A percentile compares a stretch with the other conserved stretches of the same genome.
phyloP scores from a whole-genome alignment of 2,888 invertebrate genomes.

The Leucophenga montana region DNA sequence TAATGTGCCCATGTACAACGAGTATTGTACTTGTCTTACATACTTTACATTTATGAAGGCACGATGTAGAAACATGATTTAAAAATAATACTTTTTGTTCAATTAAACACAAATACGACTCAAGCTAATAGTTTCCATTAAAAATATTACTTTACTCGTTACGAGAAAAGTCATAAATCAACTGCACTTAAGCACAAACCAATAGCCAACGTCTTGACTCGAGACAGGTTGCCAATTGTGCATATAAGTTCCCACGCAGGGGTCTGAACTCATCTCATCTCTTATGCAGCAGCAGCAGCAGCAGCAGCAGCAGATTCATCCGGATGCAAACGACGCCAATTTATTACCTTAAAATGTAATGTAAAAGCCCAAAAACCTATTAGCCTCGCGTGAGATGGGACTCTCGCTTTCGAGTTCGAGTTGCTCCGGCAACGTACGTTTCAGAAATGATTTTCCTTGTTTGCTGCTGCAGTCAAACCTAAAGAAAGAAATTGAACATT shows the following conservation, averaged over 20 bases:
- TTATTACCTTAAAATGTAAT: slow-evolving; percentile 23
- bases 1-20: too few species aligned
- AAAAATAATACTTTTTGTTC: too few species aligned
- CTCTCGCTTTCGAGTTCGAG: neutral
- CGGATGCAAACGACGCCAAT: slow-evolving; percentile 41
- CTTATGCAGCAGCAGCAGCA: neutral
- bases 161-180: neutral
- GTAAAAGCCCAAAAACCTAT: slow-evolving; percentile 25
- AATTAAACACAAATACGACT: too few species aligned
- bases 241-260: slow-evolving; percentile 48
- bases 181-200: neutral
- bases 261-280: slow-evolving; percentile 35
- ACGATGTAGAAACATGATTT: too few species aligned
- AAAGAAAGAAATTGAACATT: slow-evolving; percentile 57
- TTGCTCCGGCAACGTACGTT: slow-evolving; percentile 8
- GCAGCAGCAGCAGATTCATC: slow-evolving; percentile 28
- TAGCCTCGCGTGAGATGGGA: slow-evolving; percentile 27
- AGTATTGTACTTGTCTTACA: too few species aligned
- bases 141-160: too few species aligned
- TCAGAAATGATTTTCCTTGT: slow-evolving; percentile 48
- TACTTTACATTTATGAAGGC: too few species aligned
- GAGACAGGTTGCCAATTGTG: slow-evolving; percentile 33
- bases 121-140: too few species aligned
- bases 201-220: neutral
- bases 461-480: slow-evolving; percentile 26